Percentiles rank a stretch among this genome's conserved stretches.
Conservation (phyloP, 2,797 vertebrate genomes). For the Anomalospiza imberbis region DNA sequence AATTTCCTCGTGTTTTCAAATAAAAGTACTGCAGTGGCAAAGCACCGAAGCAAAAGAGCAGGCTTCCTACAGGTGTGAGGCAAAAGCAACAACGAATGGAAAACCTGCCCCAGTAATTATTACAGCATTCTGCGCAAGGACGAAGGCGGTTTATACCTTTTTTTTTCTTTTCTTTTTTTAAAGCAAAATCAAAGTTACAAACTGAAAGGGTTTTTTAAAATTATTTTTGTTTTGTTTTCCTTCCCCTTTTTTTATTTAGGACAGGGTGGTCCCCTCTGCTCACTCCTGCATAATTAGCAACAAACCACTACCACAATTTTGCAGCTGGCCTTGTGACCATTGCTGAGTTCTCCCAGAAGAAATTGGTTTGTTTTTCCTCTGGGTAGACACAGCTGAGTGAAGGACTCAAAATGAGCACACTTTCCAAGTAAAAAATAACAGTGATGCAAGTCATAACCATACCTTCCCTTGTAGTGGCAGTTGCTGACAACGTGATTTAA, state of each 20-base stretch:
- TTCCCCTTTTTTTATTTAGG: not conserved
- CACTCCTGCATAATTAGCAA: slow-evolving; percentile 33
- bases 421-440: slow-evolving; percentile 45
- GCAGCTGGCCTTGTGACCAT: slow-evolving; percentile 22
- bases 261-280: not conserved
- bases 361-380: slow-evolving; percentile 20
- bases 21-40: not conserved
- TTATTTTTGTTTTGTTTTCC: not conserved
- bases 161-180: not conserved
- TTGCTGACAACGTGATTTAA: not conserved
- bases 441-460: not conserved
- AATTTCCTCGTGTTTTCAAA: slow-evolving; percentile 26
- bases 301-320: not conserved
- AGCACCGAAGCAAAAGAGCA: slow-evolving; percentile 62
- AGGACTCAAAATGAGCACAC: not conserved
- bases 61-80: slow-evolving; percentile 53
- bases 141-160: not conserved
- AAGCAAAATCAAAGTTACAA: not conserved
- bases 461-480: not conserved
- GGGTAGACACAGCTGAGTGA: slow-evolving; percentile 1
- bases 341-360: not conserved
- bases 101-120: not conserved
- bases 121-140: not conserved
- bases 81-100: slow-evolving; percentile 5
- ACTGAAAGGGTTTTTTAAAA: not conserved